Percentiles rank a stretch among this genome's conserved stretches.
phyloP scores from a whole-genome alignment of 2,797 vertebrate genomes.

The Champsocephalus gunnari region DNA sequence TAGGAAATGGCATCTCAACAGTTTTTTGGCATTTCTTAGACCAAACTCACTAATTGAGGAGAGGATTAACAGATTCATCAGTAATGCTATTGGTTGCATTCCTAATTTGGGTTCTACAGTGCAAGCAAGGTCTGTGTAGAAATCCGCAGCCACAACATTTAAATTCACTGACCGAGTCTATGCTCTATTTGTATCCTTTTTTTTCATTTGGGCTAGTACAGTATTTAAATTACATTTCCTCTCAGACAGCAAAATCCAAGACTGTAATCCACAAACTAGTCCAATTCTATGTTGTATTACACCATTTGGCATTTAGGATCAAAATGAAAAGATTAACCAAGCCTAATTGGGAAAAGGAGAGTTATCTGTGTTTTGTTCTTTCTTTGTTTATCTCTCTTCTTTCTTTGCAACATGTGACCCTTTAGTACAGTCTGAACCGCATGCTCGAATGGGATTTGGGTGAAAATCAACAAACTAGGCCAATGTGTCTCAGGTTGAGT shows the following conservation, averaged over 20 bases:
- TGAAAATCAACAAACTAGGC: slow-evolving; percentile 75
- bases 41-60: background rate
- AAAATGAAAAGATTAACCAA: slow-evolving; percentile 61
- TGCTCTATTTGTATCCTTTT: slow-evolving; percentile 30
- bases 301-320: slow-evolving; percentile 56
- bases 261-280: slow-evolving; percentile 54
- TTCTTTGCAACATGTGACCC: slow-evolving; percentile 56
- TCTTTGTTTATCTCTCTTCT: slow-evolving; percentile 45
- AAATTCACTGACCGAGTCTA: slow-evolving; percentile 20
- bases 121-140: background rate
- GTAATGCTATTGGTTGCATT: background rate
- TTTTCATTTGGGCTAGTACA: slow-evolving; percentile 44
- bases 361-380: slow-evolving; percentile 36
- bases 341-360: slow-evolving; percentile 57
- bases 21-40: background rate
- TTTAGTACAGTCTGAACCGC: slow-evolving; percentile 70
- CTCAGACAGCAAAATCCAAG: slow-evolving; percentile 37
- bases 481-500: slow-evolving; percentile 62
- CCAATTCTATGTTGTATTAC: slow-evolving; percentile 53
- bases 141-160: slow-evolving; percentile 13
- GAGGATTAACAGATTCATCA: background rate
- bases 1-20: too few relatives aligned
- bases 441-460: slow-evolving; percentile 67
- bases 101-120: background rate
- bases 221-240: slow-evolving; percentile 41